Base-by-base conservation (phyloP, 2,797 vertebrate species). In the Catostomus latipinnis region DNA sequence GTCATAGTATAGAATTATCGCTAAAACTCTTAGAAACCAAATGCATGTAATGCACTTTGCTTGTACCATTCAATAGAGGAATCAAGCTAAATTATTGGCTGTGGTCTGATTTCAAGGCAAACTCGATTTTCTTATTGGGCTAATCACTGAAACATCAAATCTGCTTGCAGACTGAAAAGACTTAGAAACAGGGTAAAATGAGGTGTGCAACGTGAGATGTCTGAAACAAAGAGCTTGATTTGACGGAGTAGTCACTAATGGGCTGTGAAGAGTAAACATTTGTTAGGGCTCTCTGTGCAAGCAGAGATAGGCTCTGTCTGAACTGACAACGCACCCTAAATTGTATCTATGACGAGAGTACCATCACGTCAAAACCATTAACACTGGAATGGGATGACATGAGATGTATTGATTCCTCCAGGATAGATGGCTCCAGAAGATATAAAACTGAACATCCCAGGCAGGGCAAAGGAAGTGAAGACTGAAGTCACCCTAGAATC, bases 241-340 rank as follows among this genome's bases (percentile, higher is more conserved):
- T 78, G 62, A 71, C 74, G 77, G 82, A 86, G 79, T 85, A 82
- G 82, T 81, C 69, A 56, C 86, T 91, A 90, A 94, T 91, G 90
- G 87, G 87, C 85, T 82, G 81, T 14, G 71, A 66, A 87, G 86
- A 88, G 91, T 81, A 92, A 95, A 94, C 93, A 94, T 94, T 94
- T 94, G 92, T 93, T 91, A 92, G 88, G 85, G 74, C 80, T 75
- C 87, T 86, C 94, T 95, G 94, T 88, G 87, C 92, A 94, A 95
- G 92, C 93, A 92, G 85, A 93, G 94, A 95, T 95, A 95, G 92
- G 87, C 85, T 78, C 16, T 8, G 46, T 81, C 77, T 89, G 85
- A 91, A 92, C 92, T 90, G 93, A 93, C 90, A 91, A 87, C 83
- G 12, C 86, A 82, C 61, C 79, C 85, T 91, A 90, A 93, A 93